Base-by-base conservation (phyloP, 2,888 invertebrate species). In the Elmis aenea region DNA sequence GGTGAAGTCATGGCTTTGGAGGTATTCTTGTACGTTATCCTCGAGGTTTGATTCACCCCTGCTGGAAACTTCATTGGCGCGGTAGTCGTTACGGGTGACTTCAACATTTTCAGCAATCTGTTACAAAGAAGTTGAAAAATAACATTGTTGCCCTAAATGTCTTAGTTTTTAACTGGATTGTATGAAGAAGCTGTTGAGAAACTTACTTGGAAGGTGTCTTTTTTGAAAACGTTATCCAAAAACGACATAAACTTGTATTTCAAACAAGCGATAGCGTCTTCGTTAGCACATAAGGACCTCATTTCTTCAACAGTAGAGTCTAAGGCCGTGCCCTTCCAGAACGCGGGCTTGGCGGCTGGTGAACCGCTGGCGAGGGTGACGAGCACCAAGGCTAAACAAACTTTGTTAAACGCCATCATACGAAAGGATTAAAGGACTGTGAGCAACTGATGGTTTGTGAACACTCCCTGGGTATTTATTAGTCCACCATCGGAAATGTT, bases 171-270 rank as follows among this genome's bases (percentile, higher is more conserved):
- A n/a, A n/a, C n/a, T n/a, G n/a, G n/a, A n/a, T n/a, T n/a, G n/a
- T n/a, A n/a, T n/a, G n/a, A n/a, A n/a, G n/a, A n/a, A n/a, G n/a
- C n/a, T n/a, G n/a, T n/a, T 5, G 15, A 14, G 12, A 14, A 9
- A 52, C 62, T 68, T 71, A 84, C 86, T 78, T 85, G 81, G 69
- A 79, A 85, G 51, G 76, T 78, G 62, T 87, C 86, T 70, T 85
- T 83, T 65, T 81, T 81, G 68, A 87, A 77, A 54, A 87, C 76
- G 56, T 80, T 80, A 66, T 87, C 85, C 63, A 88, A 69, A 49
- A 86, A 75, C 45, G 81, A 80, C 73, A 88, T 80, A 46, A 86
- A 83, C 64, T 85, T 85, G 72, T 80, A 84, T 67, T 88, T 87
- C 68, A 88, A 79, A 69, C 89, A 89, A 47, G 86, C 81, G 37